These are phyloP conservation scores for Odocoileus hemionus DNA, from an alignment of 2,113 vertebrate species.

Conservation along the genomic window DNA sequence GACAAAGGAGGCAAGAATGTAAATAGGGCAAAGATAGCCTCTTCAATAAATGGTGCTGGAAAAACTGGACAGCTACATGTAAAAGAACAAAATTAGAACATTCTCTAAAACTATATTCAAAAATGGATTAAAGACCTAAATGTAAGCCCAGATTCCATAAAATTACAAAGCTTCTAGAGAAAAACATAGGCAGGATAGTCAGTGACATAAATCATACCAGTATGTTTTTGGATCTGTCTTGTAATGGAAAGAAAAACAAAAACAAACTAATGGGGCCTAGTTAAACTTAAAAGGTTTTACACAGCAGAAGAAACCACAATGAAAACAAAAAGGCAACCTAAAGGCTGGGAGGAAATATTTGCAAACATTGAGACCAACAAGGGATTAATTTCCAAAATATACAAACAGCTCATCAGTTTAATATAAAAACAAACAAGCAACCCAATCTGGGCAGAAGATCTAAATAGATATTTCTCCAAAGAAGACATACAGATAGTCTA, in stretches of 20 bases:
- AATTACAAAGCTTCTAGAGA: neutral
- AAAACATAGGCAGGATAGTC: neutral
- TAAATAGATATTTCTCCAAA: neutral
- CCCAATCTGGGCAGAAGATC: neutral
- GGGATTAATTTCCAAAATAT: neutral
- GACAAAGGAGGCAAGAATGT: neutral
- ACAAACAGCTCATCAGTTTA: neutral
- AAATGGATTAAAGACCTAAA: neutral
- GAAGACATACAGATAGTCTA: neutral
- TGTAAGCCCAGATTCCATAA: neutral
- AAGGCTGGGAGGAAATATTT: neutral
- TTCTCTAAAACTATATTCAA: neutral
- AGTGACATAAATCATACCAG: neutral
- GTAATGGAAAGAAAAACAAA: neutral
- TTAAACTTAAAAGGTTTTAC: neutral
- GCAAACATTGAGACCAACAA: neutral
- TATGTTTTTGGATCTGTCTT: neutral
- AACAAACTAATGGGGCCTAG: neutral
- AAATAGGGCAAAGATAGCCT: neutral
- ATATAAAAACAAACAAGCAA: neutral
- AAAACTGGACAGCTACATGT: neutral
- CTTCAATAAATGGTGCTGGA: neutral
- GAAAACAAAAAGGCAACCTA: neutral
- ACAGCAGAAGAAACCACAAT: neutral
- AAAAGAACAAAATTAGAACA: neutral